Base-by-base conservation (phyloP, 2,888 invertebrate species). In the Strigamia transsilvanica region DNA sequence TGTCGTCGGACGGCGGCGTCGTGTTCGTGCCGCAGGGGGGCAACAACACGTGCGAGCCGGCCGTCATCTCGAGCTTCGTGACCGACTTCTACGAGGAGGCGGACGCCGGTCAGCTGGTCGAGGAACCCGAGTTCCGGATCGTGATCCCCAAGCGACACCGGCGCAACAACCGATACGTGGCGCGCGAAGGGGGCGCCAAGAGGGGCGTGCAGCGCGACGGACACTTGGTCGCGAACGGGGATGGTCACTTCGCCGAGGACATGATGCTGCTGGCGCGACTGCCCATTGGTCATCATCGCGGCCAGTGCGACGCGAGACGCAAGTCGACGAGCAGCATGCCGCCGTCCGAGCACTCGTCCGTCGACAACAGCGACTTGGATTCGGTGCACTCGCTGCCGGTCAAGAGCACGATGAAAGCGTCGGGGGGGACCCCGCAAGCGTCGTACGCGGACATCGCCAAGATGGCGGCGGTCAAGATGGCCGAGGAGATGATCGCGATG, bases 391-490 rank as follows among this genome's bases (percentile, higher is more conserved):
- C 95, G 85, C 90, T 94, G 86, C 94, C 94, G 34, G 91, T 93
- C 79, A 88, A 89, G 38, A 89, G 89, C 23, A 89, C 88, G 7
- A 88, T 88, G 21, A 85, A 88, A 84, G 87, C 84, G 12, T 87
- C 84, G 85, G 86, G 85, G 85, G 85, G 87, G 82, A 88, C 90
- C 56, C 90, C 90, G 15, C 90, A 90, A 86, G 91, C 91, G 78
- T 94, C 94, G 15, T 95, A 95, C 89, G 95, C 95, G 0, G 95
- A 94, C 86, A 95, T 95, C 86, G 93, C 94, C 81, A 91, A 84
- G 46, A 85, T 85, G 85, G 80, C 85, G 27, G 82, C 83, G 18
- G 21, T n/a, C 15, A 13, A 51, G 51, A 13, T 18, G 15, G 18
- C 6, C 15, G 78, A 15, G 18, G 38, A n/a, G 41, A 32, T 41